A percentile compares a stretch with the other conserved stretches of the same genome.
These are phyloP conservation scores for Phytoseiulus persimilis DNA, from an alignment of 2,888 invertebrate genomes.

Conservation along the genomic window DNA sequence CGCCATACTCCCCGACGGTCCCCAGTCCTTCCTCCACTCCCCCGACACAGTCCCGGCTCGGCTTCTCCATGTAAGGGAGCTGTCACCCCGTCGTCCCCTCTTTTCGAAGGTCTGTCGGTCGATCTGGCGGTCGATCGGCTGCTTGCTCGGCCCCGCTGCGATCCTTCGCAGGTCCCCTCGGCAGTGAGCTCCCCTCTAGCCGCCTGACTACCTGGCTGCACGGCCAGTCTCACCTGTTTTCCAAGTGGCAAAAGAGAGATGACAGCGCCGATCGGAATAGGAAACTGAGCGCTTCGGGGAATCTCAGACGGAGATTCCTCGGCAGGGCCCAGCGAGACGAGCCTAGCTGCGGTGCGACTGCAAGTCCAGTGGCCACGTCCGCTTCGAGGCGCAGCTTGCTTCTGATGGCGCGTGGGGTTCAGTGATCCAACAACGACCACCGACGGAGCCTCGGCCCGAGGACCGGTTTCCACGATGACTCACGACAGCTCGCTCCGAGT, in stretches of 20 bases:
- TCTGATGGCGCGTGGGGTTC: too few species aligned
- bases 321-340: background rate
- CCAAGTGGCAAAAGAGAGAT: background rate
- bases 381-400: too few species aligned
- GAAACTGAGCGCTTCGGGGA: background rate
- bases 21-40: background rate
- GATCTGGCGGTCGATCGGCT: background rate
- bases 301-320: background rate
- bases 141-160: background rate
- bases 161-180: background rate
- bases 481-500: too few species aligned
- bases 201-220: background rate
- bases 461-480: too few species aligned
- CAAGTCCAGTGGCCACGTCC: too few species aligned
- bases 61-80: background rate
- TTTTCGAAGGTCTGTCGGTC: background rate
- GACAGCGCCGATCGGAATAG: background rate
- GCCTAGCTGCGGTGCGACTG: background rate
- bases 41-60: background rate
- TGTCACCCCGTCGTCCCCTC: background rate
- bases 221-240: background rate
- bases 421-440: too few species aligned
- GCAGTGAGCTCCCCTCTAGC: background rate
- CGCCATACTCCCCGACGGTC: background rate
- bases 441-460: too few species aligned